phyloP scores from a whole-genome alignment of 2,113 vertebrate genomes.

The Apeltes quadracus region DNA sequence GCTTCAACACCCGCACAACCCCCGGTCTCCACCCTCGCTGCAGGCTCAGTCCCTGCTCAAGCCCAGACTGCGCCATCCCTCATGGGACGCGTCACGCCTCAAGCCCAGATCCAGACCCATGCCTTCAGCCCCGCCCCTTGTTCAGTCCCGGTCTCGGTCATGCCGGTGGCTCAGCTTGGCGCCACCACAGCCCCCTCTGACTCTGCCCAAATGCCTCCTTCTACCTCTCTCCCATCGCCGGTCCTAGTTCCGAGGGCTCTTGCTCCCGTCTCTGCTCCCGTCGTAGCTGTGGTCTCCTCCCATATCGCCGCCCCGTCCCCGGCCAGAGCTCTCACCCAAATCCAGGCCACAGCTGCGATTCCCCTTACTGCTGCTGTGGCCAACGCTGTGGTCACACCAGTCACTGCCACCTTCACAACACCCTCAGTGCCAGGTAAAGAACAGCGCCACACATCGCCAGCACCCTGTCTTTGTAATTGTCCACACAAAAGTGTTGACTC shows the following conservation, averaged over 20 bases:
- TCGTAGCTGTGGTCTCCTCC: conserved; percentile 56
- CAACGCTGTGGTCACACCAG: conserved; percentile 71
- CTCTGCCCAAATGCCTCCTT: conserved; percentile 22
- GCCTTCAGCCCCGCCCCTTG: conserved; percentile 7
- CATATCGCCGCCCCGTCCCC: conserved; percentile 54
- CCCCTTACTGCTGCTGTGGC: conserved; percentile 58
- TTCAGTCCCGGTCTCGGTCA: conserved; percentile 20
- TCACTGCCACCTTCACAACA: conserved; percentile 81
- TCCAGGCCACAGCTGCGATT: conserved; percentile 43
- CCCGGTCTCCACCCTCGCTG: conserved; percentile 33
- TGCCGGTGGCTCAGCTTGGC: neutral
- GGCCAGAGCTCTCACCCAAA: conserved; percentile 47
- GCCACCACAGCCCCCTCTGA: neutral
- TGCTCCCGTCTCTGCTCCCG: conserved; percentile 53
- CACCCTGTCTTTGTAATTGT: neutral
- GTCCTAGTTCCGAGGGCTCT: conserved; percentile 59
- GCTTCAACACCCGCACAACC: neutral
- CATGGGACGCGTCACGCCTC: conserved; percentile 25
- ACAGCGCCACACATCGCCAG: neutral
- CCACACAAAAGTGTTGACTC: neutral
- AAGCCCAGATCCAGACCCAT: conserved; percentile 33
- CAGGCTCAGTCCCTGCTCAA: conserved; percentile 22
- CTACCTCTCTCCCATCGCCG: conserved; percentile 55
- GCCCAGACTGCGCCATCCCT: neutral
- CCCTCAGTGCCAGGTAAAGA: conserved; percentile 86